Evolutionary conservation across 2,113 vertebrate genomes (phyloP), one percentile per base, ranked within the genome.

Genomic region (Struthidea cinerea): DNA sequence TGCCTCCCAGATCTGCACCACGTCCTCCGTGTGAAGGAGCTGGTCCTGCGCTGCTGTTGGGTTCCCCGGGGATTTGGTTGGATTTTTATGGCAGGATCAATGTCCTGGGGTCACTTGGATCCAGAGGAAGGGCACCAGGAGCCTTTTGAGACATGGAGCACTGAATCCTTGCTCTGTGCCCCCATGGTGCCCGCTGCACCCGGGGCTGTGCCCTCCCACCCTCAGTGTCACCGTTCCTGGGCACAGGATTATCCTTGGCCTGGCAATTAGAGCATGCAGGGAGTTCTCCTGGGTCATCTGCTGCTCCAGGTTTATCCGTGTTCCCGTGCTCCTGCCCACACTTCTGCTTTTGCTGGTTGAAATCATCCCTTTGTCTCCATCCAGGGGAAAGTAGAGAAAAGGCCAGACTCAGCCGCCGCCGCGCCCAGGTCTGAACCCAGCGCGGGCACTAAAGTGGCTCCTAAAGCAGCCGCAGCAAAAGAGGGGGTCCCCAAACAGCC

Each of bases 361-460:
- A 97, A 96, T 63, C 96, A 78, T 95, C 96, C 96, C 17, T 98
- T 98, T 98, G 97, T 98, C 97, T 98, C 97, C 97, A 97, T 98
- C 97, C 97, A 98, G 98, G 98, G 98, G 96, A 98, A 97, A 77
- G 13, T 97, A 97, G 98, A 98, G 97, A 98, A 96, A 97, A 98
- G 97, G 90, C 92, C 98, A 47, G 98, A 98, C 83, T 53, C 98
- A 56, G 92, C 95, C 52, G 94, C 92, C 94, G 94, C 98, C 94
- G 95, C 96, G 17, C 97, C 97, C 95, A 98, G 98, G 75, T 73
- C 98, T 52, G 98, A 98, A 79, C 93, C 97, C 97, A 97, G 73
- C 64, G 93, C 95, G 42, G 96, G 75, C 94, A 65, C 97, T 97
- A 98, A 95, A 96, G 85, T 87, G 91, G 75, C 96, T 91, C 22